Conservation (phyloP, 2,888 invertebrate species). For the Adelphocoris suturalis region DNA sequence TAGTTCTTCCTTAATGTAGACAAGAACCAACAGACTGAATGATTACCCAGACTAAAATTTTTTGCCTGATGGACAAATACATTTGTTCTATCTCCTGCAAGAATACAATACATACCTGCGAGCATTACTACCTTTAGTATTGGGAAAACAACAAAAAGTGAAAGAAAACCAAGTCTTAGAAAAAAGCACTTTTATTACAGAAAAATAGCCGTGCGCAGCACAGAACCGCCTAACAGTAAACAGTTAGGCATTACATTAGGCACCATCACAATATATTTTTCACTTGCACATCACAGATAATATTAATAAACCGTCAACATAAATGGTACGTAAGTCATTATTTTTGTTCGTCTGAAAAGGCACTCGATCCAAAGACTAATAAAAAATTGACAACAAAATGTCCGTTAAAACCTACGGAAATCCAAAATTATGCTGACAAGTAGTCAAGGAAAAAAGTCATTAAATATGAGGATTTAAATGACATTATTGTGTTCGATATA, state of each 20-base stretch:
- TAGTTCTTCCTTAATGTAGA: too few species aligned
- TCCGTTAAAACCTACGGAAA: not conserved
- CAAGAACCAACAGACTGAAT: too few species aligned
- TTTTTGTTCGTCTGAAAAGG: conserved; percentile 30
- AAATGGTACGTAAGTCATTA: not conserved
- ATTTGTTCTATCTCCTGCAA: too few species aligned
- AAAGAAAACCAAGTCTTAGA: not conserved
- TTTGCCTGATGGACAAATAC: too few species aligned
- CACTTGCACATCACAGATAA: conserved; percentile 37
- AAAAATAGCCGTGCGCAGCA: conserved; percentile 38
- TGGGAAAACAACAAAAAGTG: not conserved
- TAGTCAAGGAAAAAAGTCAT: not conserved
- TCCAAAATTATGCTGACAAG: not conserved
- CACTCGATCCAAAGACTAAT: not conserved
- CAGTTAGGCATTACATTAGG: not conserved
- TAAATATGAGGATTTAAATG: not conserved
- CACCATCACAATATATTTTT: not conserved
- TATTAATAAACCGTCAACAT: not conserved
- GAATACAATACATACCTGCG: too few species aligned
- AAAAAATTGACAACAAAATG: not conserved
- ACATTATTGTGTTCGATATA: not conserved
- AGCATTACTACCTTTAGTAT: too few species aligned
- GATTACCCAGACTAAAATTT: too few species aligned
- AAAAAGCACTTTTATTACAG: conserved; percentile 13
- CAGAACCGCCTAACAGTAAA: conserved; percentile 34